Base-by-base conservation (phyloP, 1,140 invertebrate genomes). In the Himalopsyche phryganea region DNA sequence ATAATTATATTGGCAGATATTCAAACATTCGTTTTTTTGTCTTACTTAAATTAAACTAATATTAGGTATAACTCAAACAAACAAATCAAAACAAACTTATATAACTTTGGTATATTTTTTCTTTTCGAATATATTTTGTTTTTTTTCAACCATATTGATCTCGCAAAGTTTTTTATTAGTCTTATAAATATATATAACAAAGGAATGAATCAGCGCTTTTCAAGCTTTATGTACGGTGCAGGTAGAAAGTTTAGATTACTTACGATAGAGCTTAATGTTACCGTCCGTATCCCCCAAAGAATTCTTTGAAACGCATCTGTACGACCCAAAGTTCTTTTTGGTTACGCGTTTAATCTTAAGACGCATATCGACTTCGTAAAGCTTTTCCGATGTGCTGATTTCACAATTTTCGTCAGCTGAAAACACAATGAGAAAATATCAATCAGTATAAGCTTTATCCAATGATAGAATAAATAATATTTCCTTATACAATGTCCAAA, bases 271-370 rank as follows among this genome's bases (percentile, higher is more conserved):
- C 76, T 91, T 89, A 71, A 97, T 94, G 47, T 83, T 88, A 56
- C 92, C 92, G 70, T 94, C 91, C 23, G 92, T 94, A 66, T 92
- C 91, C 49, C 94, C 94, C 3, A 96, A 79, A 6, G 90, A 89
- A 77, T 97, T 98, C 72, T 92, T 93, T 42, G 94, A 94, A 68
- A 96, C 87, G 77, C 95, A 98, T 74, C 82, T 89, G 72, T 93
- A 93, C 2, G 85, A 83, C 19, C 89, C 90, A 69, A 87, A 93
- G 71, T 93, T 91, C 20, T 79, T 74, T 58, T 81, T 75, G 53
- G 80, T 82, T 40, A 93, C 83, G 65, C 84, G 84, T 61, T 84
- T 84, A 66, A 94, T 90, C 66, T 84, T 89, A 58, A 94, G 78
- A 67, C 86, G 87, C 91, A 94, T 93, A 66, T 88, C 84, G 60